These are phyloP conservation scores for Origma solitaria DNA, from an alignment of 2,113 vertebrate genomes.

Conservation along the genomic window DNA sequence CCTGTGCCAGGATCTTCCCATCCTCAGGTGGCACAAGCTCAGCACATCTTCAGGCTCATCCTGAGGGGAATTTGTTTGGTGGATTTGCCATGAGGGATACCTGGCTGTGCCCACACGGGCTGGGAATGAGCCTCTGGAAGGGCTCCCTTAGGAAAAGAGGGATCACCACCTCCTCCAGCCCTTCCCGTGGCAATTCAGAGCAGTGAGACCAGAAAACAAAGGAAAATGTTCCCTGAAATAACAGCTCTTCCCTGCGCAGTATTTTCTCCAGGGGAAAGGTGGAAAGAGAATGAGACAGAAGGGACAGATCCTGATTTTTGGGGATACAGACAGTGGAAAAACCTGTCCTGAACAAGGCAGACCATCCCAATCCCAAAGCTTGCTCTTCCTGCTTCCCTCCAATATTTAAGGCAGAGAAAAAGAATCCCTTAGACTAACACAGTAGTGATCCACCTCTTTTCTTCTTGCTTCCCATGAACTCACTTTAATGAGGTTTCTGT, in stretches of 20 bases:
- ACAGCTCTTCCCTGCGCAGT: neutral
- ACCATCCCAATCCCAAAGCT: neutral
- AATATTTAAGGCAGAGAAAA: neutral
- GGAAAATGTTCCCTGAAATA: neutral
- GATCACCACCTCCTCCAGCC: neutral
- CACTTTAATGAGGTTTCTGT: neutral
- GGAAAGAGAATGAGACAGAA: neutral
- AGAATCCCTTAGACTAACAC: neutral
- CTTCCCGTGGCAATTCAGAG: neutral
- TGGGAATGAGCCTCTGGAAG: neutral
- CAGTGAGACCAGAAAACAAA: neutral
- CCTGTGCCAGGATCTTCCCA: fast-evolving
- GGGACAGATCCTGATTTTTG: neutral
- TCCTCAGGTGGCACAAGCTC: fast-evolving
- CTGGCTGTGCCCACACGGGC: neutral
- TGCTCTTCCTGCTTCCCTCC: neutral
- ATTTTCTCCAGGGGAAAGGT: neutral
- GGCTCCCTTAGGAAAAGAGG: neutral
- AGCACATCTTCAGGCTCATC: neutral
- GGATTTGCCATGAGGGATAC: fast-evolving
- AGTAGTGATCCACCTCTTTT: neutral
- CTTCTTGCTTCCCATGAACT: neutral
- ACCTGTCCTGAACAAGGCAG: neutral
- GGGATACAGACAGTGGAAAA: neutral
- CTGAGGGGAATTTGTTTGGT: neutral